These are phyloP conservation scores for Agrotis puta DNA, from an alignment of 2,888 invertebrate species.

Conservation along the genomic window DNA sequence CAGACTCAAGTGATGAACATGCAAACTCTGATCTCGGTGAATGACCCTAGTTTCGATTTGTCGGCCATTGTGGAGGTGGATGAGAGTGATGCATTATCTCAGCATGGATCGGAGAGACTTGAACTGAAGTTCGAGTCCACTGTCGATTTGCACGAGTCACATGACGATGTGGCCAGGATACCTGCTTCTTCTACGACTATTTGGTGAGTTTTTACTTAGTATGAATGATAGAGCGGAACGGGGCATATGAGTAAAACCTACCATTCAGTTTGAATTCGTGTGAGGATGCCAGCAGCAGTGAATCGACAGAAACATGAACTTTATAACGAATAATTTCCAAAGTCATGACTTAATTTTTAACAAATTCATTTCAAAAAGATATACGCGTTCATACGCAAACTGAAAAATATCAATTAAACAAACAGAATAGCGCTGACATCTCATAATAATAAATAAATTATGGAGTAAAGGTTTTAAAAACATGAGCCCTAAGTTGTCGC, in stretches of 20 bases:
- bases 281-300: too few relatives aligned
- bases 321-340: too few relatives aligned
- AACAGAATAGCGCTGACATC: too few relatives aligned
- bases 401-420: too few relatives aligned
- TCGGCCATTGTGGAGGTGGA: slow-evolving; percentile 88
- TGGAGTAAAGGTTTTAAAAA: too few relatives aligned
- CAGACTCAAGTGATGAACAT: slow-evolving; percentile 88
- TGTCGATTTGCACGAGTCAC: slow-evolving; percentile 79
- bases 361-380: too few relatives aligned
- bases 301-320: too few relatives aligned
- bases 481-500: too few relatives aligned
- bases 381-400: too few relatives aligned
- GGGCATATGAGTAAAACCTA: not conserved
- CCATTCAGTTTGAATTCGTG: not conserved
- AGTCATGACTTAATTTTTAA: too few relatives aligned
- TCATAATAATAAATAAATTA: too few relatives aligned
- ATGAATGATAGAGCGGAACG: not conserved
- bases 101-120: slow-evolving; percentile 81
- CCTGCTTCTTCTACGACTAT: slow-evolving; percentile 82
- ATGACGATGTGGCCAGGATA: slow-evolving; percentile 79
- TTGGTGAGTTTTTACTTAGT: slow-evolving; percentile 73
- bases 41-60: slow-evolving; percentile 87
- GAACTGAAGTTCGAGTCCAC: slow-evolving; percentile 85
- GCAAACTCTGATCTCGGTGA: slow-evolving; percentile 86
- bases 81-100: slow-evolving; percentile 82